Base-by-base conservation (phyloP, 1,140 invertebrate species). In the Bemisia tabaci region DNA sequence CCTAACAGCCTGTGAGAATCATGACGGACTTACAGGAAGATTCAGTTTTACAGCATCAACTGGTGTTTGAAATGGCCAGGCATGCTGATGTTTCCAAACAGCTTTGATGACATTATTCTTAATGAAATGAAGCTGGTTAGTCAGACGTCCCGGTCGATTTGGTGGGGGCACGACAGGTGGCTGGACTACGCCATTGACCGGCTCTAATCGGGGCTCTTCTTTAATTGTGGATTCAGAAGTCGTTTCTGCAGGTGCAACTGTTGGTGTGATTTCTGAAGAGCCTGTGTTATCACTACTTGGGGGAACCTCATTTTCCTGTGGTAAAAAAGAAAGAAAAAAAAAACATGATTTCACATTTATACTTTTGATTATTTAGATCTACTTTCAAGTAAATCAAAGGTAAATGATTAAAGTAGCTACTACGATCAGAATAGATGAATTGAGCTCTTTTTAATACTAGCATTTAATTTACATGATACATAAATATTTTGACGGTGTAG, bases 31-130 rank as follows among this genome's bases (percentile, higher is more conserved):
- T 83, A 93, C 92, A 71, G 95, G 96, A 74, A 99, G 84, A 80
- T 94, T 94, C 59, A 99, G 84, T 80, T 95, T 95, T 70, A 90
- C 90, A 39, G 95, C 90, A 80, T 99, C 95, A 22, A 99, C 97
- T 63, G 97, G 97, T 76, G 91, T 87, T 72, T 95, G 91, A 77
- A 99, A 98, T 62, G 97, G 97, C 97, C 97, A 99, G 24, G 95
- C 91, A 82, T 96, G 97, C 76, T 95, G 89, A 79, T 99, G 97
- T 80, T 95, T 98, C 93, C 92, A 95, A 70, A 98, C 87, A 74
- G 92, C 87, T 79, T 97, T 97, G 76, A 98, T 84, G 17, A 99
- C 94, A 75, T 87, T 90, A 77, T 95, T 97, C 73, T 91, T 86
- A 63, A 99, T 81, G 80, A 92, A 99, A 79, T 95, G 90, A 70